phyloP scores from a whole-genome alignment of 2,113 vertebrate species.

The Pseudopipra pipra region DNA sequence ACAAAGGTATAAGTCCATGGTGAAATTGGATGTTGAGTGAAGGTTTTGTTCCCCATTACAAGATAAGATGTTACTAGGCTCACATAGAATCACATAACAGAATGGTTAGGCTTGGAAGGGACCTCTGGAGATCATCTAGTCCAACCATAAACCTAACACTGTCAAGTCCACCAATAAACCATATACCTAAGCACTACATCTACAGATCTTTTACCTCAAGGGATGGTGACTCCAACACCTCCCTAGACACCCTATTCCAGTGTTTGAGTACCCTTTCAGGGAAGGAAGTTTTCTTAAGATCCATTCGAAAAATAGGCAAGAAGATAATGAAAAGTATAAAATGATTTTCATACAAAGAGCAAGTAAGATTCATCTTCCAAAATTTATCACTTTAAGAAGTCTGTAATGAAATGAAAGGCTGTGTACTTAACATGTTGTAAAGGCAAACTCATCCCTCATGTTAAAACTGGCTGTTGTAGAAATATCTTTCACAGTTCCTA shows the following conservation, averaged over 20 bases:
- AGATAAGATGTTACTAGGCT: not conserved
- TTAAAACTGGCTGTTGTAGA: not conserved
- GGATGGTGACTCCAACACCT: not conserved
- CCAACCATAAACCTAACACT: not conserved
- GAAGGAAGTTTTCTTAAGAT: not conserved
- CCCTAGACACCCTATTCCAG: not conserved
- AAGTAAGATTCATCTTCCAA: not conserved
- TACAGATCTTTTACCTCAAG: not conserved
- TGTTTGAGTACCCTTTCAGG: not conserved
- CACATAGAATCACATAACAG: not conserved
- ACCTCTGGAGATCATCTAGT: not conserved
- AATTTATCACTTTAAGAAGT: not conserved
- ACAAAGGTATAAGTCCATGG: rapidly evolving
- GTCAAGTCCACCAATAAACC: not conserved
- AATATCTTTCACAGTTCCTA: not conserved
- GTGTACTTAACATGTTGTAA: rapidly evolving
- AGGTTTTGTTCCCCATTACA: not conserved
- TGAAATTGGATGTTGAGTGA: not conserved
- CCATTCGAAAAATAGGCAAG: not conserved
- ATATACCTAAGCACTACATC: rapidly evolving
- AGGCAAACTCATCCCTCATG: not conserved
- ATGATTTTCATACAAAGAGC: rapidly evolving
- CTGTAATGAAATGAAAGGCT: not conserved
- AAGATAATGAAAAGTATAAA: not conserved
- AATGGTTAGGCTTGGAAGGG: not conserved